Base-by-base conservation (phyloP, 2,888 invertebrate species). In the Disparrhopalites patrizii region DNA sequence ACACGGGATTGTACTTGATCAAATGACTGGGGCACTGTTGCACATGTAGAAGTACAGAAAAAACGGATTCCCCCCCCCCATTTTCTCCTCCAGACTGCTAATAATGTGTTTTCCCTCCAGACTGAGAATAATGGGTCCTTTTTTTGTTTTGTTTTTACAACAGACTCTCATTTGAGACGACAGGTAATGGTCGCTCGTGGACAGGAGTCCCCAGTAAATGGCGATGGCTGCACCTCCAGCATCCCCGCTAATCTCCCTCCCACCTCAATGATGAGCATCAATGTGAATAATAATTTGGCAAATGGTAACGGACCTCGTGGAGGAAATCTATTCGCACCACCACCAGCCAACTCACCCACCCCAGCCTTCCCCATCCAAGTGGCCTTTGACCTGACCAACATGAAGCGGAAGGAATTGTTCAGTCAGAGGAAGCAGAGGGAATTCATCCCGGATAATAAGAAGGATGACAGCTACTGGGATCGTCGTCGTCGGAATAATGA, bases 391-490 rank as follows among this genome's bases (percentile, higher is more conserved):
- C 62, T 76, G 55, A 72, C 71, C 7, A 69, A 72, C 51, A 70
- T 78, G 64, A 78, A 88, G 76, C 85, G 89, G 74, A 92, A 92
- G 78, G 92, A 92, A 73, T 84, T 91, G 77, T 91, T 92, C 80
- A 90, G 90, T 1, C 90, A 91, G 77, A 86, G 95, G 76, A 96
- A 96, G 78, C 95, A 95, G 78, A 84, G 97, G 15, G 95, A 96
- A 79, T 96, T 97, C 80, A 96, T 95, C 70, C 96, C 96, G 0
- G 96, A 96, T 79, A 91, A 87, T 81, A 94, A 94, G 79, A 97
- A 97, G 79, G 96, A 97, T 78, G 93, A 95, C 77, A 92, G 91
- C 77, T 97, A 97, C 81, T 97, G 98, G 98, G 95, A 96, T 80
- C 86, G 96, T 65, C 85, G 98, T 65, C 85, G 96, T 70, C 86